These are phyloP conservation scores for Macaca mulatta DNA, from an alignment of 2,113 vertebrate species.

Conservation along the genomic window DNA sequence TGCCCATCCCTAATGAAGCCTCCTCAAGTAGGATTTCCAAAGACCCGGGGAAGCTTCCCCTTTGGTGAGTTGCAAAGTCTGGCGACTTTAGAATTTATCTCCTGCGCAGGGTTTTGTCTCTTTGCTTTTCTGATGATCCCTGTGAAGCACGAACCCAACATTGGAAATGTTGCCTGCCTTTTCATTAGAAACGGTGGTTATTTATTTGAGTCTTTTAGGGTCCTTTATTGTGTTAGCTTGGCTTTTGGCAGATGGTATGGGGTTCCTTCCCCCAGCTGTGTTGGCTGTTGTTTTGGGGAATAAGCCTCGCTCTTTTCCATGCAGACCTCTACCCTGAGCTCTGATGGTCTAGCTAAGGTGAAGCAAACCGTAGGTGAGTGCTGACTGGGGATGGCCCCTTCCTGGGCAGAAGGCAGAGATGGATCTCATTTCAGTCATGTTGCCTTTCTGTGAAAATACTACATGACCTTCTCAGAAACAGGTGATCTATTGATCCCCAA, in stretches of 20 bases:
- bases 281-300: background rate
- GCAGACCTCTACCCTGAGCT: background rate
- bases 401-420: slow-evolving; percentile 11
- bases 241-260: background rate
- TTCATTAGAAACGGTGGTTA: background rate
- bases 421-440: slow-evolving; percentile 28
- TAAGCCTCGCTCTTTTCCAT: background rate
- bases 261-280: background rate
- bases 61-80: background rate
- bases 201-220: background rate
- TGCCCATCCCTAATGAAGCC: background rate
- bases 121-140: background rate
- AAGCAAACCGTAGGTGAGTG: background rate
- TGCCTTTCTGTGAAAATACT: slow-evolving; percentile 41
- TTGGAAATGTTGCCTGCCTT: background rate
- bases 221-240: background rate
- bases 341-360: background rate
- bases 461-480: slow-evolving; percentile 27
- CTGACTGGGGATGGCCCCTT: slow-evolving; percentile 37
- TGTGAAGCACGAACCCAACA: background rate
- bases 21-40: background rate
- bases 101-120: background rate
- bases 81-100: background rate
- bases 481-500: slow-evolving; percentile 55
- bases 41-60: background rate